Conservation (phyloP, 2,888 invertebrate species). For the Amphipyra berbera region DNA sequence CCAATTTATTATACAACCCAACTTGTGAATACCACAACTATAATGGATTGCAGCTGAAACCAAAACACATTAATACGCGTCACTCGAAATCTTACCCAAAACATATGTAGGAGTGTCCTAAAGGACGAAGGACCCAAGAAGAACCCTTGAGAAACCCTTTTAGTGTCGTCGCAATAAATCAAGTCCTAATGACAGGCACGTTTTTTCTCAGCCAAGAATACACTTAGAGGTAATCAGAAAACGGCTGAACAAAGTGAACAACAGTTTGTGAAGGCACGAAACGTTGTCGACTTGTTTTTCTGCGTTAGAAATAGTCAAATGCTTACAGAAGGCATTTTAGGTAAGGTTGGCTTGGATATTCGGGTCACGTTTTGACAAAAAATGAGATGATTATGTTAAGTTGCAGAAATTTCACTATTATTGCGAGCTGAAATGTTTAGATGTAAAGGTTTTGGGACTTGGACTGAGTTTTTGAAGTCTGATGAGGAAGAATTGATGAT, state of each 20-base stretch:
- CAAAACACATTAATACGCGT: constrained; percentile 71
- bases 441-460: constrained; percentile 11
- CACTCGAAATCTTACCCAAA: constrained; percentile 65
- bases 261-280: constrained; percentile 29
- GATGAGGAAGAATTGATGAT: constrained; percentile 1
- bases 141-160: constrained; percentile 64
- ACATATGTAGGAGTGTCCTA: constrained; percentile 64
- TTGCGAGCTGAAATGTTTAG: constrained; percentile 39
- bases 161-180: constrained; percentile 65
- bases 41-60: constrained; percentile 50
- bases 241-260: constrained; percentile 36
- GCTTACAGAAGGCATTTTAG: constrained; percentile 40
- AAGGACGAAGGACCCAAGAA: constrained; percentile 40
- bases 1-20: constrained; percentile 30
- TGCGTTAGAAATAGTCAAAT: constrained; percentile 43
- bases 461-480: neutral
- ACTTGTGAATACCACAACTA: constrained; percentile 36
- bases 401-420: constrained; percentile 45
- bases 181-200: constrained; percentile 74
- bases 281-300: constrained; percentile 48
- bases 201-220: constrained; percentile 65
- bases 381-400: constrained; percentile 55
- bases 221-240: constrained; percentile 54
- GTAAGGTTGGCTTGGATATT: constrained; percentile 26
- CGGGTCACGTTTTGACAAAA: constrained; percentile 48